Conservation (phyloP, 1,140 invertebrate species). For the Tetramorium alpestre region DNA sequence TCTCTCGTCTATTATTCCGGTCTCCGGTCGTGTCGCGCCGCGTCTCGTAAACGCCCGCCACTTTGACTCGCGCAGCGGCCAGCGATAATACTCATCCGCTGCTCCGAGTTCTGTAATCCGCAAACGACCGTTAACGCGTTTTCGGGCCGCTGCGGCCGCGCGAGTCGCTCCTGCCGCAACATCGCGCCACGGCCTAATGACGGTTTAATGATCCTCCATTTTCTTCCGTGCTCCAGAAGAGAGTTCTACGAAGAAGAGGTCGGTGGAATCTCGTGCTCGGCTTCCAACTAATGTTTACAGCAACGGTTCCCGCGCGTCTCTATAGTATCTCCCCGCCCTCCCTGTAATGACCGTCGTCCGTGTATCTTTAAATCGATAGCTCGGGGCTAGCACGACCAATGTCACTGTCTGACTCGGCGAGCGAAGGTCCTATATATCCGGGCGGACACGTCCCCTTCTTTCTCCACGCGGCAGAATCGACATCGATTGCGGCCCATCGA, state of each 20-base stretch:
- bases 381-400: constrained; percentile 37
- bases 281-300: constrained; percentile 1
- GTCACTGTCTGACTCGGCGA: constrained; percentile 39
- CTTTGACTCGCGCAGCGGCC: constrained; percentile 5
- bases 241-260: not conserved
- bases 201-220: not conserved
- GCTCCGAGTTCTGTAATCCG: constrained; percentile 13
- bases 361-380: constrained; percentile 54
- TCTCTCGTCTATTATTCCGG: not conserved
- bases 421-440: constrained; percentile 24
- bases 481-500: constrained; percentile 1
- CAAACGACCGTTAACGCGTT: constrained; percentile 5
- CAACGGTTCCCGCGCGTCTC: not conserved
- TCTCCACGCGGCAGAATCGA: not conserved
- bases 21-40: not conserved
- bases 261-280: not conserved
- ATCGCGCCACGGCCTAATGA: not conserved
- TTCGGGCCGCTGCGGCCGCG: not conserved
- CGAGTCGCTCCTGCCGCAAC: too few relatives aligned
- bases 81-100: constrained; percentile 39
- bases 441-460: not conserved
- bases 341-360: constrained; percentile 2
- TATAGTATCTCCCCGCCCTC: not conserved
- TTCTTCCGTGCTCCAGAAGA: not conserved
- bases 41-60: constrained; percentile 32